Percentiles rank a stretch among this genome's conserved stretches.
Evolutionary conservation across 2,113 vertebrate genomes (phyloP).

Genomic region (Erythrocercus mccallii): DNA sequence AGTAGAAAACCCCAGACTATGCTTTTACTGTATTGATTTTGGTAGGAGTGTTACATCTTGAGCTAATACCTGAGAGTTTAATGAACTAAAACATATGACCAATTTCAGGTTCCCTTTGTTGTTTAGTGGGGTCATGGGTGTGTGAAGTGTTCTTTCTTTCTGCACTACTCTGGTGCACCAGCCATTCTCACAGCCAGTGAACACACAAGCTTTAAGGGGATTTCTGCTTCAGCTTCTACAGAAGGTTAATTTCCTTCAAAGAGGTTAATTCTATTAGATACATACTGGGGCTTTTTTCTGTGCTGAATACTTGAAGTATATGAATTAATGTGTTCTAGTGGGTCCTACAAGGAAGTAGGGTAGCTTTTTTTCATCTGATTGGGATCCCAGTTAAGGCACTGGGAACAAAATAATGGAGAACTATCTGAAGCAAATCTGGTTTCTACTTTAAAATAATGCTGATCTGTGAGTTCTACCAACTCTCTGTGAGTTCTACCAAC

Average conservation of each 20-base stretch:
- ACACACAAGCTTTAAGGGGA: rapidly evolving
- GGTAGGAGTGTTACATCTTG: not conserved
- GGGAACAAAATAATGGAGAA: not conserved
- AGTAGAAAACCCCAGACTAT: rapidly evolving
- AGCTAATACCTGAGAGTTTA: not conserved
- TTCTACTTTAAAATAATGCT: not conserved
- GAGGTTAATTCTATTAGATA: not conserved
- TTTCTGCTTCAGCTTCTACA: not conserved
- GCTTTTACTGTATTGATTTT: not conserved
- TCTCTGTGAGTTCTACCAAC: not conserved
- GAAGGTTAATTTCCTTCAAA: not conserved
- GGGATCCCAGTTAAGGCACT: not conserved
- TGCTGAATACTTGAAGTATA: not conserved
- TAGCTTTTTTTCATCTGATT: not conserved
- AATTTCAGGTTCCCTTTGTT: not conserved
- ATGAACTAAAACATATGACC: not conserved
- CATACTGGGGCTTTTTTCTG: not conserved
- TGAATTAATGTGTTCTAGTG: not conserved
- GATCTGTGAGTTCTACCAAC: not conserved
- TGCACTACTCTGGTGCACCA: not conserved
- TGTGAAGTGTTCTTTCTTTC: not conserved
- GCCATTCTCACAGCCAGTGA: not conserved
- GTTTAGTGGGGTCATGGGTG: not conserved
- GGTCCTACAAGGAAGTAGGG: not conserved
- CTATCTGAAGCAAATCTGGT: not conserved